These are phyloP conservation scores for Hylia prasina DNA, from an alignment of 2,113 vertebrate genomes.

Conservation along the genomic window DNA sequence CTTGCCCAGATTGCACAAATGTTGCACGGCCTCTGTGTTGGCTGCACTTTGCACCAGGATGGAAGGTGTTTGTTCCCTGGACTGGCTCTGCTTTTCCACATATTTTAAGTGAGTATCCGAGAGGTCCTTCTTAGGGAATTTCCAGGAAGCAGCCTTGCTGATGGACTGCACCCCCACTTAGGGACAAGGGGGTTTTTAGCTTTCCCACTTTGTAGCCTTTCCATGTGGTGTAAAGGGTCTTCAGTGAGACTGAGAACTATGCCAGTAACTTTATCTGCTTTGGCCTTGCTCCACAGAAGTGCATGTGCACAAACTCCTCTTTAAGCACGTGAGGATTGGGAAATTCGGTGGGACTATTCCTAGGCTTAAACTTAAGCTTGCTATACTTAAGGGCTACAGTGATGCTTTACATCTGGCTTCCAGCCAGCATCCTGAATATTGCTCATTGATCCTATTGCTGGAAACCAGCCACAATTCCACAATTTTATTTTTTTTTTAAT, in stretches of 20 bases:
- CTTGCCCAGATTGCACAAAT: neutral
- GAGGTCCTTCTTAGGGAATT: neutral
- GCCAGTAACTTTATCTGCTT: neutral
- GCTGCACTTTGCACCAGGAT: neutral
- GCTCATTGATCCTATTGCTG: neutral
- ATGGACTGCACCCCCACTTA: neutral
- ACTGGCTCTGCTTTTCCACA: neutral
- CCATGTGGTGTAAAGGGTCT: neutral
- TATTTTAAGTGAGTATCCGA: neutral
- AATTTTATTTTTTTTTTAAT: neutral
- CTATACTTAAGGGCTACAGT: neutral
- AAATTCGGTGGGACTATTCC: neutral
- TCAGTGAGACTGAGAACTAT: neutral
- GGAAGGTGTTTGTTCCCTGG: neutral
- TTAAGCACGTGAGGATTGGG: neutral
- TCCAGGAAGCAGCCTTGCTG: neutral
- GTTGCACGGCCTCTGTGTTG: neutral
- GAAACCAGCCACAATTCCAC: neutral
- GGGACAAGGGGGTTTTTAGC: neutral
- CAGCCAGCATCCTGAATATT: constrained; percentile 30
- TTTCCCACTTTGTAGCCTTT: neutral
- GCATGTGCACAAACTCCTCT: neutral
- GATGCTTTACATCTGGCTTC: neutral
- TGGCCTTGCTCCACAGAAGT: neutral
- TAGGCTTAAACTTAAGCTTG: constrained; percentile 46